Percentiles rank a stretch among this genome's conserved stretches.
These are phyloP conservation scores for Daboia siamensis DNA, from an alignment of 2,113 vertebrate genomes.

Conservation along the genomic window DNA sequence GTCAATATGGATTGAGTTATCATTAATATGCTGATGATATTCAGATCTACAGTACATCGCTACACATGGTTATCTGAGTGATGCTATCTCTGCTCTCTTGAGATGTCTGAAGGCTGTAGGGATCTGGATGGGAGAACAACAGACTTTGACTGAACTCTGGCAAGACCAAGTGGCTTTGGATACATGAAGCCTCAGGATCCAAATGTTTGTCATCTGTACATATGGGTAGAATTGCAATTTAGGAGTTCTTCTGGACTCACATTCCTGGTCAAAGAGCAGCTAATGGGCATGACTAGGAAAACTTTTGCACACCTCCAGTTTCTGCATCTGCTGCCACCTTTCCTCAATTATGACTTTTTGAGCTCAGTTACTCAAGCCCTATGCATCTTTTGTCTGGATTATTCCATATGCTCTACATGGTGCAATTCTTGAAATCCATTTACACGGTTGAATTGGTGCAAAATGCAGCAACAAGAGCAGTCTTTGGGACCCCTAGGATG, in stretches of 20 bases:
- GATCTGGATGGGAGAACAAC: background rate
- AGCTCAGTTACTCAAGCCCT: too few relatives aligned
- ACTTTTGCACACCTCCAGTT: background rate
- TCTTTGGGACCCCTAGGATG: too few relatives aligned
- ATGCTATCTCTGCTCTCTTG: background rate
- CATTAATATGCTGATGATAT: too few relatives aligned
- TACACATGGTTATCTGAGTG: background rate
- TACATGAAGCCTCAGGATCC: background rate
- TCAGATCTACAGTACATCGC: background rate
- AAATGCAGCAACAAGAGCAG: too few relatives aligned
- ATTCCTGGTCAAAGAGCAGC: background rate
- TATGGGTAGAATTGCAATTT: background rate
- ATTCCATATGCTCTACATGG: too few relatives aligned
- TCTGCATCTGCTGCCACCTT: too few relatives aligned
- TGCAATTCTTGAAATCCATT: too few relatives aligned
- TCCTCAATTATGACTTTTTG: too few relatives aligned
- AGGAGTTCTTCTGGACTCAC: background rate
- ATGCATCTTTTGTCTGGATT: too few relatives aligned
- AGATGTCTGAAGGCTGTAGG: background rate
- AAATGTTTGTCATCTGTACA: background rate
- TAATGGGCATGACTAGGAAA: background rate
- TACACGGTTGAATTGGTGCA: too few relatives aligned
- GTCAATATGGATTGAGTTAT: too few relatives aligned
- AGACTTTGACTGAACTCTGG: background rate
- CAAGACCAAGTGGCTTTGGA: too few relatives aligned